Percentiles rank a stretch among this genome's conserved stretches.
Conservation (phyloP, 2,797 vertebrate genomes). For the Pygocentrus nattereri region DNA sequence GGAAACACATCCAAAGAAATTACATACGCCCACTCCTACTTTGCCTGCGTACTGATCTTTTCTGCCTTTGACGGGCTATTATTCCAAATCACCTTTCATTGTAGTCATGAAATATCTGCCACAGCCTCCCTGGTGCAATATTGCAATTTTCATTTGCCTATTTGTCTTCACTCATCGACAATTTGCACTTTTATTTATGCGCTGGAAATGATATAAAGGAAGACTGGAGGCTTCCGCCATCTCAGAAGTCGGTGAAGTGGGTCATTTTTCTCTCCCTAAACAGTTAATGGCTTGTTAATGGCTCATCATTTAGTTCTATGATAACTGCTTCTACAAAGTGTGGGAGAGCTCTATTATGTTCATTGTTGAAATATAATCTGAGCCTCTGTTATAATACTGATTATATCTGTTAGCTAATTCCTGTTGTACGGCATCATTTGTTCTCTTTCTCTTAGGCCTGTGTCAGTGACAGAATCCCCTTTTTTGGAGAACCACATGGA, state of each 20-base stretch:
- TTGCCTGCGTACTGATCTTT: background rate
- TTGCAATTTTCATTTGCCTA: constrained; percentile 37
- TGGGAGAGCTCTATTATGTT: constrained; percentile 44
- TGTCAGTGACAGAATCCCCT: background rate
- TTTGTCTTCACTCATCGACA: constrained; percentile 41
- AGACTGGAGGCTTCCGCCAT: constrained; percentile 17
- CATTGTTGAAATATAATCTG: constrained; percentile 27
- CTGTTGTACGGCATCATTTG: background rate
- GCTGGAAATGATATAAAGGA: constrained; percentile 27
- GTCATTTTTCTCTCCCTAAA: constrained; percentile 24
- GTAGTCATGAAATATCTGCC: constrained; percentile 28
- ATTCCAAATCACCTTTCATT: constrained; percentile 44
- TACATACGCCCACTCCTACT: constrained; percentile 32
- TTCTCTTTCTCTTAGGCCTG: constrained; percentile 8
- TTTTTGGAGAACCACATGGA: no score
- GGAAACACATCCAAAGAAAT: constrained; percentile 29
- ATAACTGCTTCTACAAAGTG: constrained; percentile 42
- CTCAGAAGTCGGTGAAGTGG: constrained; percentile 32
- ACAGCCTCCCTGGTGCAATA: constrained; percentile 28
- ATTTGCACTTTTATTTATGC: constrained; percentile 44
- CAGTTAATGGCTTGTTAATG: constrained; percentile 41
- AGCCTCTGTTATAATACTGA: constrained; percentile 28
- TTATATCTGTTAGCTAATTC: constrained; percentile 33
- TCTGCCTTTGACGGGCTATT: constrained; percentile 21
- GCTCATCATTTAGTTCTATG: constrained; percentile 42